Evolutionary conservation across 2,797 vertebrate genomes (phyloP), one percentile per base, ranked within the genome.

Genomic region (Cryptoblepharus egeriae): DNA sequence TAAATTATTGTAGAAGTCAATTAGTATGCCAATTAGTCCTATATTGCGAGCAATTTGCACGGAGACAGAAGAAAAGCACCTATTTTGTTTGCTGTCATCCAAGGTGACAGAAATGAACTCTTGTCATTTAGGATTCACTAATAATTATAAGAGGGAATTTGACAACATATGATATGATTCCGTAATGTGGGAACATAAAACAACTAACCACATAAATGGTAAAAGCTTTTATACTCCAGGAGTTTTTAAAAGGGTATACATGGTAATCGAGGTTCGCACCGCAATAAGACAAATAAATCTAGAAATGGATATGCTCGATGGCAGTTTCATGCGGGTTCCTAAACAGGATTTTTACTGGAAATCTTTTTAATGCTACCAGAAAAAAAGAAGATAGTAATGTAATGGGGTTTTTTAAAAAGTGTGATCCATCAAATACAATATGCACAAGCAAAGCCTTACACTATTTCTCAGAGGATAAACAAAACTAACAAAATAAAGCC

Each of bases 241-340:
- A 85, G 86, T 81, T 91, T 93, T 92, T 93, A 91, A 93, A 93
- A 95, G 78, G 80, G 81, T 93, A 76, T 39, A 81, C 87, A 88
- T 79, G 60, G 86, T 90, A 94, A 93, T 92, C 90, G 83, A 94
- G 88, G 93, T 83, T 92, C 78, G 79, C 89, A 92, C 91, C 87
- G 88, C 83, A 95, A 88, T 92, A 93, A 92, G 80, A 86, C 79
- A 88, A 91, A 93, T 94, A 94, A 94, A 94, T 95, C 91, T 94
- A 80, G 67, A 57, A 75, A 92, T 86, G 76, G 85, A 87, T 91
- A 90, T 91, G 88, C 80, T 91, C 69, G 91, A 79, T 94, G 91
- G 93, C 88, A 91, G 85, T 92, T 94, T 94, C 91, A 88, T 89
- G 88, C 89, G 77, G 83, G 85, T 93, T 77, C 86, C 90, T 91